Base-by-base conservation (phyloP, 2,888 invertebrate species). In the Phalangium opilio region DNA sequence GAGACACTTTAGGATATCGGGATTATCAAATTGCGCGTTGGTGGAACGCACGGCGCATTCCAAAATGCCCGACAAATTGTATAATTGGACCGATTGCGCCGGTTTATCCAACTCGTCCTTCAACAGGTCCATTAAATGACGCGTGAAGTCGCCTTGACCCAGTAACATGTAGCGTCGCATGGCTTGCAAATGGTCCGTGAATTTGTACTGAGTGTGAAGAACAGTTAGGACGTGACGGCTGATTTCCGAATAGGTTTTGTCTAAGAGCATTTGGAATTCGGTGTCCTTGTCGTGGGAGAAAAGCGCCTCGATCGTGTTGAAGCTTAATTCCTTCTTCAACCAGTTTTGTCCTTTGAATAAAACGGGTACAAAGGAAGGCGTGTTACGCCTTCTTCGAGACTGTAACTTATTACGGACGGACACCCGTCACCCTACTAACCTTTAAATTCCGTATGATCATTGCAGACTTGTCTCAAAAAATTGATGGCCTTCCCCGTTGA, bases 401-500 rank as follows among this genome's bases (percentile, higher is more conserved):
- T n/a, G n/a, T n/a, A n/a, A n/a, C n/a, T n/a, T n/a, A n/a, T n/a
- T n/a, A n/a, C n/a, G n/a, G n/a, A n/a, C n/a, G n/a, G n/a, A n/a
- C n/a, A n/a, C n/a, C n/a, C n/a, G n/a, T n/a, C n/a, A n/a, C n/a
- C n/a, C n/a, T n/a, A n/a, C n/a, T n/a, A n/a, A n/a, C n/a, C n/a
- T n/a, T 27, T 27, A 27, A 27, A 27, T 27, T 27, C 27, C 5
- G 27, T 27, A 58, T 67, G 61, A 52, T 89, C 85, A 56, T 83
- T 79, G 68, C 95, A 93, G 43, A 93, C 82, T 66, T 89, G 85
- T 17, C 87, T 75, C 60, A 95, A 73, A 67, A 91, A 95, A 68
- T 93, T 90, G 48, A 95, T 89, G 62, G 87, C 89, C 67, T 95
- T 95, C 45, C 95, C 95, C 2, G 90, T 87, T 18, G 86, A 81